These are phyloP conservation scores for Nanorana parkeri DNA, from an alignment of 2,113 vertebrate species.

Conservation along the genomic window DNA sequence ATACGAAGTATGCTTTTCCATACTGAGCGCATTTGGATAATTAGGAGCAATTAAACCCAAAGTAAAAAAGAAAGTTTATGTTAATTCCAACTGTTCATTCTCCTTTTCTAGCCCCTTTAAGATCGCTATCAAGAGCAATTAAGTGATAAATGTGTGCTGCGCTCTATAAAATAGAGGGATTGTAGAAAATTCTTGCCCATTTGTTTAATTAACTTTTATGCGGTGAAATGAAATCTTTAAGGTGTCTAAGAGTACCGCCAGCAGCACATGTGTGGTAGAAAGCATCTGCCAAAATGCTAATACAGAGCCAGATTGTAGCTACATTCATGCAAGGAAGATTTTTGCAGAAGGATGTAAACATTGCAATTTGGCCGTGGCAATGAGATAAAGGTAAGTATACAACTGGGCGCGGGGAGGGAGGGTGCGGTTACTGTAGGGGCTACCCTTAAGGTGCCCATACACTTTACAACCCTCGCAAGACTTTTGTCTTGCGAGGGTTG, in stretches of 20 bases:
- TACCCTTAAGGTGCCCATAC: too few species aligned
- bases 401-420: too few species aligned
- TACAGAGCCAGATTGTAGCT: too few species aligned
- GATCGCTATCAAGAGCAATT: background rate
- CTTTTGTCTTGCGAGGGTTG: too few species aligned
- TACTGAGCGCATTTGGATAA: background rate
- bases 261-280: background rate
- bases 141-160: background rate
- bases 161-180: background rate
- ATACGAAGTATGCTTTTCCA: background rate
- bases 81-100: constrained; percentile 4
- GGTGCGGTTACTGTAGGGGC: too few species aligned
- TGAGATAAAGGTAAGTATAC: too few species aligned
- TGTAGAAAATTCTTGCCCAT: constrained; percentile 4
- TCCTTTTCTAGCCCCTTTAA: background rate
- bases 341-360: too few species aligned
- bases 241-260: background rate
- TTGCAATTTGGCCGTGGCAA: too few species aligned
- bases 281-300: too few species aligned
- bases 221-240: background rate
- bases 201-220: constrained; percentile 7
- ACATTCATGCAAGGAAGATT: too few species aligned
- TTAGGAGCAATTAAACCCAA: constrained; percentile 18
- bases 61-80: constrained; percentile 1
- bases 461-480: too few species aligned